Base-by-base conservation (phyloP, 2,113 vertebrate species). In the Asarcornis scutulata region DNA sequence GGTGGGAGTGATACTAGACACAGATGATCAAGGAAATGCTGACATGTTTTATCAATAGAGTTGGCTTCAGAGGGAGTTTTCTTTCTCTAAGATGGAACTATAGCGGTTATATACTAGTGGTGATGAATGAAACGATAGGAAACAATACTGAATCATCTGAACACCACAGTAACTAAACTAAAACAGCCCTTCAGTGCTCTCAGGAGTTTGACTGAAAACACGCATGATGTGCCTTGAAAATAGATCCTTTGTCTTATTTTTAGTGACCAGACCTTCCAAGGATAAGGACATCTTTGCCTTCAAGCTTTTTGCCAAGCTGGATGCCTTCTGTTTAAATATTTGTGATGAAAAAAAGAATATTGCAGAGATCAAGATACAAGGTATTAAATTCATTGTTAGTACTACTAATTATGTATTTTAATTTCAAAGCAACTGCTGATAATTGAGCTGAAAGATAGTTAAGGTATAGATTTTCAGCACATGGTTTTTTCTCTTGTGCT, bases 291-390 rank as follows among this genome's bases (percentile, higher is more conserved):
- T 99, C 26, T 98, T 99, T 95, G 97, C 97, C 91, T 99, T 99
- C 91, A 99, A 99, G 91, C 90, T 99, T n/a, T 99, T 98, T 89
- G 99, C 99, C 53, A 96, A 98, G 74, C 97, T 99, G 97, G 98
- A 98, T 72, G 98, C 98, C 69, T 99, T 99, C 96, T 98, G 97
- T 62, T 98, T 99, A 84, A 97, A 96, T 80, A 98, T 99, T 89
- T 99, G 98, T 25, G 98, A 99, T 64, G 98, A 99, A 68, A 97
- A 96, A 82, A 93, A 91, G 93, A 99, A 96, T 97, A 99, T 99
- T 69, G 99, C 99, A 36, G 99, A 99, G 96, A 99, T 99, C 96
- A 98, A 98, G 96, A 98, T 99, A 78, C 98, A 99, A 98, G 99
- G 99, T 99, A 98, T 95, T 79, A 42, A 40, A 27, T 83, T 80